Evolutionary conservation across 2,888 invertebrate genomes (phyloP).

Genomic region (Dione juno): DNA sequence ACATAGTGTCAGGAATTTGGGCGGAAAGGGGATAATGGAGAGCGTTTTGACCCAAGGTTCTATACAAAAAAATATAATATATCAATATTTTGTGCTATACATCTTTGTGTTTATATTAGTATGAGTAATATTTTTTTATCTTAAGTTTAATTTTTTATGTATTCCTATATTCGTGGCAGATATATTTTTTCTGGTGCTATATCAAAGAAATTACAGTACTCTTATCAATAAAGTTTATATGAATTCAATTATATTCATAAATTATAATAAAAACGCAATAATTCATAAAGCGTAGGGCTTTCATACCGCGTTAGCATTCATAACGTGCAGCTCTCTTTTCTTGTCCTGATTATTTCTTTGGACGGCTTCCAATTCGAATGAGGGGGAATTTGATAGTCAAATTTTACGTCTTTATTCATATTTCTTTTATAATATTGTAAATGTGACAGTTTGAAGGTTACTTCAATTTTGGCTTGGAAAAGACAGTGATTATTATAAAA

Average conservation of each 20-base stretch:
- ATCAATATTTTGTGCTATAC: too few species aligned
- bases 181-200: too few species aligned
- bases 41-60: too few species aligned
- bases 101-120: too few species aligned
- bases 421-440: slow-evolving; percentile 22
- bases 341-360: slow-evolving; percentile 45
- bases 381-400: slow-evolving; percentile 40
- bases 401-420: slow-evolving; percentile 37
- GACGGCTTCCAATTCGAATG: slow-evolving; percentile 38
- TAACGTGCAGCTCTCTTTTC: slow-evolving; percentile 41
- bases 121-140: too few species aligned
- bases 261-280: slow-evolving; percentile 17
- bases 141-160: too few species aligned
- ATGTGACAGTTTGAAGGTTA: not conserved
- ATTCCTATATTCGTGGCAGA: too few species aligned
- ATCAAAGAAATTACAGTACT: not conserved
- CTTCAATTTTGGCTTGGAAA: slow-evolving; percentile 19
- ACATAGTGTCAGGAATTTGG: too few species aligned
- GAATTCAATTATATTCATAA: slow-evolving; percentile 5
- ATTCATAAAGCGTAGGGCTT: slow-evolving; percentile 29
- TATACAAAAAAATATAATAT: too few species aligned
- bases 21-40: too few species aligned
- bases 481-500: slow-evolving; percentile 7
- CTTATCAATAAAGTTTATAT: not conserved
- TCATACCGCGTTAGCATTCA: slow-evolving; percentile 39